A percentile compares a stretch with the other conserved stretches of the same genome.
Evolutionary conservation across 2,888 invertebrate species (phyloP).

Genomic region (Himalopsyche kuldschensis): DNA sequence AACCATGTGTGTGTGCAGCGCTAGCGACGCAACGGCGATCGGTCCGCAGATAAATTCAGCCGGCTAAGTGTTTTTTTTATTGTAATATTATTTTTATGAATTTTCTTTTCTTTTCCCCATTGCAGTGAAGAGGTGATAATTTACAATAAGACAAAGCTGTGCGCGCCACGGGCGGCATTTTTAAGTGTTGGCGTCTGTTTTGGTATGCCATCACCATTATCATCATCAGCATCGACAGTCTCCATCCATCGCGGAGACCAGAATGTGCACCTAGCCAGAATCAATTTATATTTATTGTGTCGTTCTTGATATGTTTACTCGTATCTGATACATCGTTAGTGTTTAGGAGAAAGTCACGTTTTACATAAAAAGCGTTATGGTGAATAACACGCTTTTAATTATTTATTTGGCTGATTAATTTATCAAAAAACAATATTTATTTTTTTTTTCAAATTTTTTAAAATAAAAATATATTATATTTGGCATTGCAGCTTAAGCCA

Average conservation of each 20-base stretch:
- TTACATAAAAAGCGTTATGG: no score
- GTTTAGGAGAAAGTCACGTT: no score
- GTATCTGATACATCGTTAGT: no score
- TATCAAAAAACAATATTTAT: no score
- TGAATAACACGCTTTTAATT: no score
- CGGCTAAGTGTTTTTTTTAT: conserved; percentile 13
- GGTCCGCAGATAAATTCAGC: conserved; percentile 9
- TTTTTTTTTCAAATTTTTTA: no score
- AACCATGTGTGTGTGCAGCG: neutral
- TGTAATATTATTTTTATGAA: neutral
- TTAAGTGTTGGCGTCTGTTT: neutral
- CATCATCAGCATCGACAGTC: neutral
- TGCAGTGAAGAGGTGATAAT: conserved; percentile 23
- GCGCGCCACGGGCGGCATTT: conserved; percentile 42
- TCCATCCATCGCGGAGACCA: neutral
- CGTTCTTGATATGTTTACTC: no score
- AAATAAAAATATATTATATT: no score
- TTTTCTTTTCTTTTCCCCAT: neutral
- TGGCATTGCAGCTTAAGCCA: no score
- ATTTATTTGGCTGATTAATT: no score
- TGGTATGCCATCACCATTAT: neutral
- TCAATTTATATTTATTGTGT: no score
- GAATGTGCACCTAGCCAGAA: no score
- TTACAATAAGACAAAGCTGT: conserved; percentile 42
- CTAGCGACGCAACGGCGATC: conserved; percentile 8